phyloP scores from a whole-genome alignment of 2,888 invertebrate genomes.

The Orthosia cruda region DNA sequence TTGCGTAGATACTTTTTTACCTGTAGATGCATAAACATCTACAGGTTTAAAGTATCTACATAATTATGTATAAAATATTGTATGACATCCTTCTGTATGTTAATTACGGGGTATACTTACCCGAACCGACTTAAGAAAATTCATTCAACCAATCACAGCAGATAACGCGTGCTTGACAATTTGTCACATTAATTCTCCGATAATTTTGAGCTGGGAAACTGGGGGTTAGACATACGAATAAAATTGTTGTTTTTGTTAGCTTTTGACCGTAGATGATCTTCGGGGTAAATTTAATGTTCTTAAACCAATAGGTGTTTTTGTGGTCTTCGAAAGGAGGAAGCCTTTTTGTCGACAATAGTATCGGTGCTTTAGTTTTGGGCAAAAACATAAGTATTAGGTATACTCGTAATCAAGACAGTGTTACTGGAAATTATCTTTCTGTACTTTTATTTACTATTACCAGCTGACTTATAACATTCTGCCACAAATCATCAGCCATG shows the following conservation, averaged over 20 bases:
- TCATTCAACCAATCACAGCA: too few relatives aligned
- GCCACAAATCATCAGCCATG: too few relatives aligned
- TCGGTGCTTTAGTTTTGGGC: conserved; percentile 49
- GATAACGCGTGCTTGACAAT: too few relatives aligned
- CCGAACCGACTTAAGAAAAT: too few relatives aligned
- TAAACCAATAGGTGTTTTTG: conserved; percentile 38
- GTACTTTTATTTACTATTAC: neutral
- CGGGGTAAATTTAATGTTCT: neutral
- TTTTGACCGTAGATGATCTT: neutral
- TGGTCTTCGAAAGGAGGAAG: conserved; percentile 77
- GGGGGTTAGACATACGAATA: neutral
- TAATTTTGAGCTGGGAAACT: too few relatives aligned
- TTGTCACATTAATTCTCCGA: too few relatives aligned
- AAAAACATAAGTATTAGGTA: conserved; percentile 11
- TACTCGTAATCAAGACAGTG: neutral
- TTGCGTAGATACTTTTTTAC: too few relatives aligned
- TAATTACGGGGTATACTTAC: too few relatives aligned
- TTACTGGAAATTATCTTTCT: neutral
- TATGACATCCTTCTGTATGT: too few relatives aligned
- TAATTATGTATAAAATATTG: too few relatives aligned
- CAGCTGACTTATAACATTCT: neutral
- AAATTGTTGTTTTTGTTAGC: neutral
- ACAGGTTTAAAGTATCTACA: too few relatives aligned
- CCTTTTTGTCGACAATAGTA: conserved; percentile 54
- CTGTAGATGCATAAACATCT: too few relatives aligned